Evolutionary conservation across 2,888 invertebrate genomes (phyloP).

Genomic region (Zaprionus bogoriensis): DNA sequence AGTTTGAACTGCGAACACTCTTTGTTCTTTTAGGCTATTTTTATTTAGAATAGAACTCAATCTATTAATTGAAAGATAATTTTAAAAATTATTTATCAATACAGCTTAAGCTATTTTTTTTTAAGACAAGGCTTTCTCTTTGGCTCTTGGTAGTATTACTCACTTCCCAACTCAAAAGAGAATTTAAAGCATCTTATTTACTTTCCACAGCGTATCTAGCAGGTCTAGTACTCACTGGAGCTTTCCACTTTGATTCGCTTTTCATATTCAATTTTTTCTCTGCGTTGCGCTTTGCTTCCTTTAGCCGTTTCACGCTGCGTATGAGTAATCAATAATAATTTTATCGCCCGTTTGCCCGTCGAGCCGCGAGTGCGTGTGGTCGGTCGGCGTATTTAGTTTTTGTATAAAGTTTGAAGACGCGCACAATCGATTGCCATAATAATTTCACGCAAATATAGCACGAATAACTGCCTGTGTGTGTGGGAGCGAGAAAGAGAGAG

Average conservation of each 20-base stretch:
- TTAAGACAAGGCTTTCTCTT: no score
- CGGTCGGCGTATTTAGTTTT: constrained; percentile 53
- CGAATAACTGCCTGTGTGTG: background rate
- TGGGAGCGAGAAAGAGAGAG: background rate
- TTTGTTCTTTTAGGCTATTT: no score
- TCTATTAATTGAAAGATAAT: no score
- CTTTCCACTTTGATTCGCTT: constrained; percentile 5
- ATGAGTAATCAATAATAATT: constrained; percentile 75
- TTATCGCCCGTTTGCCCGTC: constrained; percentile 51
- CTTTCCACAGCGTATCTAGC: constrained; percentile 9
- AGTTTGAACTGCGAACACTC: no score
- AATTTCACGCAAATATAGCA: constrained; percentile 68
- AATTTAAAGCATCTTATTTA: no score
- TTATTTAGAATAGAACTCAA: no score
- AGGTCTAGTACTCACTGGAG: background rate
- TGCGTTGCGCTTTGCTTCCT: constrained; percentile 25
- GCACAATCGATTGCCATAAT: constrained; percentile 75
- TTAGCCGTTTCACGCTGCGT: constrained; percentile 57
- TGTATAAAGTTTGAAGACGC: constrained; percentile 48
- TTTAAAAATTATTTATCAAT: no score
- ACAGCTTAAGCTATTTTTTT: no score
- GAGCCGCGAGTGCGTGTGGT: constrained; percentile 36
- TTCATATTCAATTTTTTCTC: constrained; percentile 3
- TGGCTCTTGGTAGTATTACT: no score
- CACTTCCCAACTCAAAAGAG: no score